Evolutionary conservation across 2,113 vertebrate species (phyloP).

Genomic region (Malurus elegans): DNA sequence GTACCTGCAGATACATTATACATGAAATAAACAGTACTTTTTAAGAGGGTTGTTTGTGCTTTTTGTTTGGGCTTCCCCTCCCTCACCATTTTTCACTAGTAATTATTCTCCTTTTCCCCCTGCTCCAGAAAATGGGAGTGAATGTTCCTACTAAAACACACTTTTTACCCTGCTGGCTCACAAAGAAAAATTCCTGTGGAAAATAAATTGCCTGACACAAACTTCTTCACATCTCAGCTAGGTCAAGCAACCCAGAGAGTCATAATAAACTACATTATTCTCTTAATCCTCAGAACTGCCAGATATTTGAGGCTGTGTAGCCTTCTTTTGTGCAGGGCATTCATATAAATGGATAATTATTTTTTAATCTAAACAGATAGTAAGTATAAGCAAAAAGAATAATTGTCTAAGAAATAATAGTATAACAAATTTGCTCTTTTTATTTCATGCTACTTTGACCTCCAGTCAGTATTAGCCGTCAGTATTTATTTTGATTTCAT

Average conservation of each 20-base stretch:
- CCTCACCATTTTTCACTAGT: not conserved
- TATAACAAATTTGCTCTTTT: not conserved
- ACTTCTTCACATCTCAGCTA: not conserved
- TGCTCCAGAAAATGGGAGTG: not conserved
- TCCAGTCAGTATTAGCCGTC: not conserved
- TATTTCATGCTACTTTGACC: not conserved
- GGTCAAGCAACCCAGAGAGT: not conserved
- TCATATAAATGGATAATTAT: not conserved
- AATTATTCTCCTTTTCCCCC: not conserved
- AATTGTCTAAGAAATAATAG: not conserved
- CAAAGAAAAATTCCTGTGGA: not conserved
- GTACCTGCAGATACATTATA: not conserved
- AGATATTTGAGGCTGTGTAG: not conserved
- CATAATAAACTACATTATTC: not conserved
- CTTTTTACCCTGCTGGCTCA: not conserved
- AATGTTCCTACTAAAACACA: not conserved
- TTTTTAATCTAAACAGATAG: not conserved
- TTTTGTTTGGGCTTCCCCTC: accelerated
- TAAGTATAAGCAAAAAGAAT: not conserved
- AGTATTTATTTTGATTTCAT: not conserved
- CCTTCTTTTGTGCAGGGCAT: not conserved
- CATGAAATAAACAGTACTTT: not conserved
- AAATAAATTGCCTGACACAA: not conserved
- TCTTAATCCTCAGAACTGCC: not conserved
- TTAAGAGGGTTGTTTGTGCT: not conserved